Conservation (phyloP, 2,797 vertebrate genomes). For the Sebastes kiyomatsui region DNA sequence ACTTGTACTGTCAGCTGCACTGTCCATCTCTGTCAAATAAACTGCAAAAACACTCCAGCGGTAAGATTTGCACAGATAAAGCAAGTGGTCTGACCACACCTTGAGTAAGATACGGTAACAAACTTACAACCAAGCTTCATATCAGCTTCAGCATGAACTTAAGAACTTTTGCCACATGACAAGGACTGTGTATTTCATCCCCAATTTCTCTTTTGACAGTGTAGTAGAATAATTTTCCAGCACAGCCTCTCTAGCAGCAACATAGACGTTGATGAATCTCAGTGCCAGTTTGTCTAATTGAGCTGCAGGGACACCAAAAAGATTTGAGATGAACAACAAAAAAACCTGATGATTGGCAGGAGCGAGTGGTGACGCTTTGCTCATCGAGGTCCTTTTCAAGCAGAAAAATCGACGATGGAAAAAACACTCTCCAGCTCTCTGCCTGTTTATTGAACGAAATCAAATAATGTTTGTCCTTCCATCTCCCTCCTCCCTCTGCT, state of each 20-base stretch:
- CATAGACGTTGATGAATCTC: neutral
- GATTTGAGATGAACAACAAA: neutral
- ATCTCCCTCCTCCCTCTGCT: neutral
- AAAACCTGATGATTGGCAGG: conserved; percentile 15
- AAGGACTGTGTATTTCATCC: no score
- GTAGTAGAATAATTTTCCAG: neutral
- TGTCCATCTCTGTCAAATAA: no score
- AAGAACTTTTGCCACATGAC: no score
- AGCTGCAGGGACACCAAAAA: conserved; percentile 13
- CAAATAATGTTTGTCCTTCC: conserved; percentile 28
- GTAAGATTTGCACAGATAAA: no score
- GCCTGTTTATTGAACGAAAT: conserved; percentile 19
- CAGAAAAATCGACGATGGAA: conserved; percentile 2
- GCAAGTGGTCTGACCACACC: accelerated
- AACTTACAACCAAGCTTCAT: no score
- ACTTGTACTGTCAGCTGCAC: no score
- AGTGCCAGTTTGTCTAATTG: conserved; percentile 29
- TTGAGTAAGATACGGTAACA: no score
- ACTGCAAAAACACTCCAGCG: no score
- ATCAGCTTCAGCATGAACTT: no score
- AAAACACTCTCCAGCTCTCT: neutral
- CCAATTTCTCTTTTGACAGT: no score
- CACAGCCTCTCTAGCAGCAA: neutral
- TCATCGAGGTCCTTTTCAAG: conserved; percentile 11
- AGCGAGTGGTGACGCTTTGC: neutral